Conservation (phyloP, 2,797 vertebrate genomes). For the Megalops cyprinoides region DNA sequence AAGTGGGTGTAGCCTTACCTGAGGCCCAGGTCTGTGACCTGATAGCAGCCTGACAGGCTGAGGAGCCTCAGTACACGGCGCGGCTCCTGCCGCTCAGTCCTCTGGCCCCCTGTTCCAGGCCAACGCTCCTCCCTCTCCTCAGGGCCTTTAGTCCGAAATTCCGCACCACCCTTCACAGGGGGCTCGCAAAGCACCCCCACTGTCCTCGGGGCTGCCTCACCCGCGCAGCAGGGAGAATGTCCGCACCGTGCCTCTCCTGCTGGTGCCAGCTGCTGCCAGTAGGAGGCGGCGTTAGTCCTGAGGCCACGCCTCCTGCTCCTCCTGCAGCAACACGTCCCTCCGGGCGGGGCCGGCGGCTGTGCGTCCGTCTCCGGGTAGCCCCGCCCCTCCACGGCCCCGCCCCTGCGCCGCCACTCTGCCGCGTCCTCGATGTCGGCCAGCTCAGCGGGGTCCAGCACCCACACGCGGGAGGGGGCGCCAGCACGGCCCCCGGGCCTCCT, state of each 20-base stretch:
- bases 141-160: constrained; percentile 83
- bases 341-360: constrained; percentile 68
- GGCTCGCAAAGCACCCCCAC: constrained; percentile 75
- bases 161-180: constrained; percentile 65
- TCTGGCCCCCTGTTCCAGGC: constrained; percentile 73
- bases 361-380: constrained; percentile 63
- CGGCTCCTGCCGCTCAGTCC: constrained; percentile 72
- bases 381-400: constrained; percentile 63
- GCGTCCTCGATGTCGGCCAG: constrained; percentile 94
- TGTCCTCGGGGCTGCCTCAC: constrained; percentile 84
- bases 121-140: constrained; percentile 71
- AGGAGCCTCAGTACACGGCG: constrained; percentile 88
- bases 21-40: constrained; percentile 92
- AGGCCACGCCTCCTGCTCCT: constrained; percentile 78
- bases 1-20: constrained; percentile 74
- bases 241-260: constrained; percentile 82
- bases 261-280: constrained; percentile 82
- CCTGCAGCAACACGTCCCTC: constrained; percentile 76
- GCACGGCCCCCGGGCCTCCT: constrained; percentile 57
- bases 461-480: constrained; percentile 67
- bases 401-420: constrained; percentile 81
- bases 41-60: constrained; percentile 96
- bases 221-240: constrained; percentile 87
- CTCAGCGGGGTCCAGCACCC: constrained; percentile 85
- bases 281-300: constrained; percentile 80